Conservation (phyloP, 1,140 invertebrate species). For the Plutomurus gul region DNA sequence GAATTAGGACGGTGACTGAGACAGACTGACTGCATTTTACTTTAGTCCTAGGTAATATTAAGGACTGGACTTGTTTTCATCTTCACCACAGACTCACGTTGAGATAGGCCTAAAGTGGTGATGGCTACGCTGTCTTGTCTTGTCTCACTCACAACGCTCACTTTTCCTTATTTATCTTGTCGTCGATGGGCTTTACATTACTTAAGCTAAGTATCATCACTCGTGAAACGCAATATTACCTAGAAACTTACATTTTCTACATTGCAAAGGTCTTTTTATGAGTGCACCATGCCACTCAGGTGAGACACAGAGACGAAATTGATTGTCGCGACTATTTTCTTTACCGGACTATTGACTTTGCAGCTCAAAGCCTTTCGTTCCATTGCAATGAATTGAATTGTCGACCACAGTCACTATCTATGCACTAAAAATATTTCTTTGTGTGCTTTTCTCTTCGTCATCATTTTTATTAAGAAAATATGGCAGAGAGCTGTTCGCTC, state of each 20-base stretch:
- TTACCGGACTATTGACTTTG: not conserved
- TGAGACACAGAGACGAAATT: not conserved
- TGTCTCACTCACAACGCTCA: no score
- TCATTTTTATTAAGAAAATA: not conserved
- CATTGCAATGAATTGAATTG: not conserved
- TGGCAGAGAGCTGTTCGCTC: no score
- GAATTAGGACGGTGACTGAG: no score
- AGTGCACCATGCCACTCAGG: not conserved
- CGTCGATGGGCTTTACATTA: not conserved
- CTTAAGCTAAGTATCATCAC: not conserved
- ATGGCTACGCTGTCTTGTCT: not conserved
- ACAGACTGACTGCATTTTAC: no score
- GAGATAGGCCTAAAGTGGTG: not conserved
- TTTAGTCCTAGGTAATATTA: not conserved
- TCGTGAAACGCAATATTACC: no score
- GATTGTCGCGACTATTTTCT: not conserved
- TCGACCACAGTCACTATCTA: not conserved
- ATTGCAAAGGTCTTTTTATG: not conserved
- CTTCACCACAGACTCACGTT: not conserved
- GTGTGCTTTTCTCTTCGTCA: not conserved
- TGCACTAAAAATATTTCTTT: not conserved
- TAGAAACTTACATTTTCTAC: not conserved
- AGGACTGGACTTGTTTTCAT: not conserved
- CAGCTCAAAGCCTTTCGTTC: not conserved
- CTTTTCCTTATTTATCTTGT: conserved; percentile 20